Conservation (phyloP, 2,888 invertebrate genomes). For the Shargacucullia verbasci region DNA sequence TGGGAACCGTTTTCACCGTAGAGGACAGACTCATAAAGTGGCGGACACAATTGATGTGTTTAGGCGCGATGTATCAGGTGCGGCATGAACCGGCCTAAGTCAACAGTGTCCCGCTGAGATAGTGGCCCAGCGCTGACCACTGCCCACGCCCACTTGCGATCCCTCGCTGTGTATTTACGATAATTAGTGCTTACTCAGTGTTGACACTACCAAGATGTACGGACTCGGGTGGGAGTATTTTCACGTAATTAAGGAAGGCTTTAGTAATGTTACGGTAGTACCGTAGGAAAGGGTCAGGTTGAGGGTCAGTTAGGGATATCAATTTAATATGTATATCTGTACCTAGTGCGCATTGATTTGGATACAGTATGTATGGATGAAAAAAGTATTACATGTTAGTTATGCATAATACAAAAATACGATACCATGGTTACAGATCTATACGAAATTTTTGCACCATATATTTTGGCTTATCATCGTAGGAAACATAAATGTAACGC, state of each 20-base stretch:
- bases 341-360: too few relatives aligned
- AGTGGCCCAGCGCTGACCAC: constrained; percentile 41
- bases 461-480: background rate
- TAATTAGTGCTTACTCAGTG: constrained; percentile 52
- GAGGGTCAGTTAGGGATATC: constrained; percentile 8
- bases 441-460: too few relatives aligned
- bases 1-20: background rate
- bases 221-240: constrained; percentile 9
- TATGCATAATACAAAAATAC: too few relatives aligned
- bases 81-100: constrained; percentile 57
- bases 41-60: constrained; percentile 55
- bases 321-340: background rate
- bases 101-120: constrained; percentile 56
- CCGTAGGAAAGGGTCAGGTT: constrained; percentile 10
- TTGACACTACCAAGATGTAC: constrained; percentile 30
- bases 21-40: constrained; percentile 42
- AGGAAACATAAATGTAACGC: background rate
- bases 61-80: constrained; percentile 53
- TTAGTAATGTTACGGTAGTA: constrained; percentile 11
- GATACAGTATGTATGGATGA: too few relatives aligned
- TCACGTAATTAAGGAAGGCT: constrained; percentile 20
- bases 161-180: constrained; percentile 48
- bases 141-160: constrained; percentile 18
- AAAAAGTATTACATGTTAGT: too few relatives aligned
- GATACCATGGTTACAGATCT: too few relatives aligned